Conservation (phyloP, 2,888 invertebrate species). For the Doris montereyensis region DNA sequence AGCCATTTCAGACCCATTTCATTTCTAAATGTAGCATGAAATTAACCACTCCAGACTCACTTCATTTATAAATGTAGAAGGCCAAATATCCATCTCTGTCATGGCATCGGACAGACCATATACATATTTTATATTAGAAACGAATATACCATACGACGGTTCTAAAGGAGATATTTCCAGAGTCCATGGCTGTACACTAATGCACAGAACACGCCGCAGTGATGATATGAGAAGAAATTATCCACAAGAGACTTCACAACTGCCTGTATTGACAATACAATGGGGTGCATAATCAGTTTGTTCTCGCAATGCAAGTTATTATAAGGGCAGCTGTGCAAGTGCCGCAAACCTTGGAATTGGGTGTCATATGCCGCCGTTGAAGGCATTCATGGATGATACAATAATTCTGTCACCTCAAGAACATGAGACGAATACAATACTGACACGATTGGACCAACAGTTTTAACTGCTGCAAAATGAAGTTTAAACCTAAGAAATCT, state of each 20-base stretch:
- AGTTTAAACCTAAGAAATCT: constrained; percentile 25
- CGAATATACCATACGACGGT: too few species aligned
- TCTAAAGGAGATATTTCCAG: too few species aligned
- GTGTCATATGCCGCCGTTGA: not conserved
- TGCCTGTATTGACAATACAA: constrained; percentile 20
- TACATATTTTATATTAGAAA: too few species aligned
- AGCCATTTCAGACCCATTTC: too few species aligned
- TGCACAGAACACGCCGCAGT: too few species aligned
- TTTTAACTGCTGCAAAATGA: not conserved
- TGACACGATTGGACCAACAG: not conserved
- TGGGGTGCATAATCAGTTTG: constrained; percentile 30
- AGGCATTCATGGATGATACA: constrained; percentile 15
- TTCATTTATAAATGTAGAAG: too few species aligned
- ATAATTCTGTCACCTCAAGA: not conserved
- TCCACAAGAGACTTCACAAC: constrained; percentile 11
- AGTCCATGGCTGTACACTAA: too few species aligned
- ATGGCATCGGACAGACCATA: too few species aligned
- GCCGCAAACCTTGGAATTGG: not conserved
- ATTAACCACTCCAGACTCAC: too few species aligned
- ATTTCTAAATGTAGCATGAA: too few species aligned
- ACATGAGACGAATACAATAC: not conserved
- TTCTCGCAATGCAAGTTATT: constrained; percentile 14
- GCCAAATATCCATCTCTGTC: too few species aligned
- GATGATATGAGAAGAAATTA: constrained; percentile 17
- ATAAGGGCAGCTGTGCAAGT: constrained; percentile 3